These are phyloP conservation scores for Melanotaenia parkinsoni DNA, from an alignment of 2,797 vertebrate species.

Conservation along the genomic window DNA sequence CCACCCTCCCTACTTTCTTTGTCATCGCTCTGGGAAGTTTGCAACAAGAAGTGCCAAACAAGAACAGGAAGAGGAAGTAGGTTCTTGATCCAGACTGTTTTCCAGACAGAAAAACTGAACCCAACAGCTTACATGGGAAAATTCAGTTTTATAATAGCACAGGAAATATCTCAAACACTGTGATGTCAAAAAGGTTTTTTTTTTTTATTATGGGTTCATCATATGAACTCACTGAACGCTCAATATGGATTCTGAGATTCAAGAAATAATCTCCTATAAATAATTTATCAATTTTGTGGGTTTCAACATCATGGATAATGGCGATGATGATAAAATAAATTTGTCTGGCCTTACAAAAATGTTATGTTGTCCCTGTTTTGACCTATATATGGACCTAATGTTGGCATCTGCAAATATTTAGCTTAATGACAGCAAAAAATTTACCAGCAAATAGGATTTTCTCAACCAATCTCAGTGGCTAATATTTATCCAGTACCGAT, in stretches of 20 bases:
- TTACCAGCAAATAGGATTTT: no score
- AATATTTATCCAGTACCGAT: no score
- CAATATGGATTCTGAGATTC: no score
- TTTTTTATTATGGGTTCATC: neutral
- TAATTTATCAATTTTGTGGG: no score
- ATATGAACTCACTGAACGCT: neutral
- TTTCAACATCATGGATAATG: no score
- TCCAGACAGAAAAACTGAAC: conserved; percentile 37
- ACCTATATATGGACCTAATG: no score
- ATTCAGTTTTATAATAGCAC: conserved; percentile 16
- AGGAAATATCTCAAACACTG: conserved; percentile 5
- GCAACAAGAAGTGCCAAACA: conserved; percentile 68
- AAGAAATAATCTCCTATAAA: no score
- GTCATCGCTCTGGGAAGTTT: conserved; percentile 49
- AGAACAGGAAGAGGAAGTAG: conserved; percentile 73
- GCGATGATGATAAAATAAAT: no score
- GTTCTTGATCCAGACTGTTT: conserved; percentile 53
- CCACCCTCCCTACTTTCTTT: conserved; percentile 37
- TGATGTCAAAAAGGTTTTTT: neutral
- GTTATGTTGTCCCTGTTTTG: neutral
- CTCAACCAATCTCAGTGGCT: no score
- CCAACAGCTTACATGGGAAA: conserved; percentile 29
- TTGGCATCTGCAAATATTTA: no score
- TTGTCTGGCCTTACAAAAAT: neutral
- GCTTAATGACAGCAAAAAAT: no score